Evolutionary conservation across 2,888 invertebrate species (phyloP).

Genomic region (Agonopterix alstromeriana): DNA sequence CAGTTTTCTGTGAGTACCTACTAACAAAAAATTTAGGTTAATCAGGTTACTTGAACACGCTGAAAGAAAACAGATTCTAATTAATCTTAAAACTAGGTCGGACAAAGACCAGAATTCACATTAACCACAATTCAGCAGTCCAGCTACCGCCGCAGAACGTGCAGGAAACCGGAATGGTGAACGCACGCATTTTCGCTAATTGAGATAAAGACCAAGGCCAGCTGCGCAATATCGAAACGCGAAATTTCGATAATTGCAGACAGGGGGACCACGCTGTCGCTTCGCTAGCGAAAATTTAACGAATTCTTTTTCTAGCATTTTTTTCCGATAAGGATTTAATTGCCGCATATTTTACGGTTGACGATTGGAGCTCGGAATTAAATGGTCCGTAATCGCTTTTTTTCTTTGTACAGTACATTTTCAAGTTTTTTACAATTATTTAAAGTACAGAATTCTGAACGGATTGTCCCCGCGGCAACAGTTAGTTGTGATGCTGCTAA

Average conservation of each 20-base stretch:
- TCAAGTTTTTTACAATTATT: too few relatives aligned
- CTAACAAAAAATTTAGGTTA: too few relatives aligned
- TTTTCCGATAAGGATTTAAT: background rate
- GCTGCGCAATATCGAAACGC: conserved; percentile 29
- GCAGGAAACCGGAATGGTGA: conserved; percentile 21
- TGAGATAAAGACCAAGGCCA: conserved; percentile 28
- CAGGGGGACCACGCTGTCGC: conserved; percentile 4
- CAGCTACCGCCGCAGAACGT: conserved; percentile 8
- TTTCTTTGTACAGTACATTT: too few relatives aligned
- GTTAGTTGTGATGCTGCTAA: too few relatives aligned
- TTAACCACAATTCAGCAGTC: background rate
- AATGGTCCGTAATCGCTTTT: background rate
- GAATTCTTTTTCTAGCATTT: background rate
- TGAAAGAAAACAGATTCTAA: background rate
- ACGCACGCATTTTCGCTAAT: conserved; percentile 32
- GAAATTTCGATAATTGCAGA: conserved; percentile 31
- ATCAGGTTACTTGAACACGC: too few relatives aligned
- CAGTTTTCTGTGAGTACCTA: too few relatives aligned
- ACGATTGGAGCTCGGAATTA: too few relatives aligned
- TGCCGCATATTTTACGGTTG: too few relatives aligned
- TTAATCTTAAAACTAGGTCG: background rate
- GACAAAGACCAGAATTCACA: background rate
- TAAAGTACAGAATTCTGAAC: too few relatives aligned
- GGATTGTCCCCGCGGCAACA: too few relatives aligned
- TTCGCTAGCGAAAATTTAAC: conserved; percentile 4